Evolutionary conservation across 2,113 vertebrate genomes (phyloP).

Genomic region (Phylloscopus whistleri): DNA sequence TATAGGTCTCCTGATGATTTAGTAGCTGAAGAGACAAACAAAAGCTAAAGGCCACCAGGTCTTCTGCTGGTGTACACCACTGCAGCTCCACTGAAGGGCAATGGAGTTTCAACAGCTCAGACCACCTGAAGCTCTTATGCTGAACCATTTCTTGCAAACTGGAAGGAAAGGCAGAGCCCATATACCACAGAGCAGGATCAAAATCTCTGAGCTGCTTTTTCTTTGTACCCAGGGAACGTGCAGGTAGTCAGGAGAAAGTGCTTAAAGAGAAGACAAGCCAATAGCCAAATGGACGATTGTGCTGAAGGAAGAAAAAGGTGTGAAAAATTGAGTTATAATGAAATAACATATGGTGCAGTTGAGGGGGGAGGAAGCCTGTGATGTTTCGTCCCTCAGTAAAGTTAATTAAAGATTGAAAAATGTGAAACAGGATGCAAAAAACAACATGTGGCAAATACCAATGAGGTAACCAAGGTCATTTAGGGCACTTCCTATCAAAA

Average conservation of each 20-base stretch:
- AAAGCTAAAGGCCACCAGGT: not conserved
- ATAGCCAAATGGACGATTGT: not conserved
- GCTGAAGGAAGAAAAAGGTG: not conserved
- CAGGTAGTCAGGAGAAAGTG: not conserved
- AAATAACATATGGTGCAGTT: not conserved
- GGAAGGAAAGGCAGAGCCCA: not conserved
- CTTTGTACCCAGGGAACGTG: not conserved
- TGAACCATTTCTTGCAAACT: not conserved
- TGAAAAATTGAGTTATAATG: not conserved
- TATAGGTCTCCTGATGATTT: not conserved
- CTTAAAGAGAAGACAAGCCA: not conserved
- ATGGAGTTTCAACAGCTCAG: not conserved
- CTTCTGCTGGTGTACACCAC: not conserved
- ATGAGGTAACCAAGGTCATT: not conserved
- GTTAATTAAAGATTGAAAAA: not conserved
- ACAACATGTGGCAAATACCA: not conserved
- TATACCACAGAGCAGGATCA: not conserved
- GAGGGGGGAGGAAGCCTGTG: not conserved
- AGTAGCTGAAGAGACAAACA: not conserved
- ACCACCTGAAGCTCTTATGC: not conserved
- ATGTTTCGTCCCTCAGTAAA: not conserved
- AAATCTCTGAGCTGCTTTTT: not conserved
- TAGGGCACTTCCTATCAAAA: not conserved
- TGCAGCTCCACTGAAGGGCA: not conserved
- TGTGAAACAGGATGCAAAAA: not conserved